Conservation (phyloP, 2,113 vertebrate genomes). For the Hemicordylus capensis region DNA sequence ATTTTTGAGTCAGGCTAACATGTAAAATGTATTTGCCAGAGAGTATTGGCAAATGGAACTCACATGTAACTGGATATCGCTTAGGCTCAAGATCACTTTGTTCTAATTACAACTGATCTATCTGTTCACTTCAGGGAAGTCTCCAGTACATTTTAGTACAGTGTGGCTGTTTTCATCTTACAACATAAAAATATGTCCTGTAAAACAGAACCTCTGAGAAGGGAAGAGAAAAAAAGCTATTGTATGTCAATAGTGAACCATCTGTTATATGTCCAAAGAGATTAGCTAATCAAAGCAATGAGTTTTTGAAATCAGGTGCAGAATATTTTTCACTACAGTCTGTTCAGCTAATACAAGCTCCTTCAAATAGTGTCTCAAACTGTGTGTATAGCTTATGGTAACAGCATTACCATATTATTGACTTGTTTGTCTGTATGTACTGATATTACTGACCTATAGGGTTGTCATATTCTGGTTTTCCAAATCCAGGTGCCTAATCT, state of each 20-base stretch:
- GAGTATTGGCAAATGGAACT: conserved; percentile 49
- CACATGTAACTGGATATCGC: conserved; percentile 56
- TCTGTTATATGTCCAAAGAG: conserved; percentile 11
- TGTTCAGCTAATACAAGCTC: not conserved
- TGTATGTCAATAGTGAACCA: not conserved
- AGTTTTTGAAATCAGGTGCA: not conserved
- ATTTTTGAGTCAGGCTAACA: conserved; percentile 54
- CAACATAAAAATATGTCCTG: not conserved
- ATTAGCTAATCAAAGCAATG: not conserved
- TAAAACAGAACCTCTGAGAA: conserved; percentile 35
- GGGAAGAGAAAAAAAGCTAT: conserved; percentile 11
- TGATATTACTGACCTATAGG: too few species aligned
- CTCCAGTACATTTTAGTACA: conserved; percentile 39
- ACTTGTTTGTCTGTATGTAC: not conserved
- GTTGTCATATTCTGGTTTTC: too few species aligned
- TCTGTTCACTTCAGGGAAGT: conserved; percentile 57
- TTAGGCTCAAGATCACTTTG: conserved; percentile 57
- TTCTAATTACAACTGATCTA: conserved; percentile 61
- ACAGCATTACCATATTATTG: not conserved
- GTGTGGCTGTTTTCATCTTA: conserved; percentile 27
- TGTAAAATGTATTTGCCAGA: conserved; percentile 58
- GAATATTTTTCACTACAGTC: not conserved
- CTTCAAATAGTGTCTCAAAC: not conserved
- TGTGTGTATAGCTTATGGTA: not conserved
- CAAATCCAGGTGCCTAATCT: too few species aligned